These are phyloP conservation scores for Peromyscus melanophrys DNA, from an alignment of 2,797 vertebrate species.

Conservation along the genomic window DNA sequence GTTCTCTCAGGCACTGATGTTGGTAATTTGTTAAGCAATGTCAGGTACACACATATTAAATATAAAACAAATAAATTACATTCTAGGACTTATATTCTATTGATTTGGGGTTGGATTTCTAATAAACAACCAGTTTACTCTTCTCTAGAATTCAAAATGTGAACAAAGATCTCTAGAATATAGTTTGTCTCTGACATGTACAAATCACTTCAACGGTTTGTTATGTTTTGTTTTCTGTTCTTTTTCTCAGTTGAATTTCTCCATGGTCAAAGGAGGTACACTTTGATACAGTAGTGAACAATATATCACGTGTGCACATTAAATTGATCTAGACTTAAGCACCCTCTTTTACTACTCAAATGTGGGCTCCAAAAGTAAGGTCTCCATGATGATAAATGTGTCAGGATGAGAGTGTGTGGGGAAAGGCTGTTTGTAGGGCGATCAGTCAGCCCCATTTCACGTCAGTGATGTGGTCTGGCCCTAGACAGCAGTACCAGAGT, in stretches of 20 bases:
- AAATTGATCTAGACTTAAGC: background rate
- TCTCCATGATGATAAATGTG: background rate
- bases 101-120: slow-evolving; percentile 50
- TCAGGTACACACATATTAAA: background rate
- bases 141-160: slow-evolving; percentile 25
- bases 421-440: background rate
- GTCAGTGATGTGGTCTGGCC: background rate
- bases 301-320: background rate
- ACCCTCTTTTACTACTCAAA: background rate
- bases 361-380: background rate
- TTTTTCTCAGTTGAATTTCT: background rate
- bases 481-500: background rate
- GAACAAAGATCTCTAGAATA: background rate
- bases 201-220: background rate
- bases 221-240: background rate
- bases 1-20: slow-evolving; percentile 12
- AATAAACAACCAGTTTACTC: slow-evolving; percentile 36
- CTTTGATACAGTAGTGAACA: background rate
- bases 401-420: background rate
- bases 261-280: background rate
- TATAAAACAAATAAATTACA: background rate
- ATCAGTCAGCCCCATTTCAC: background rate
- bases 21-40: slow-evolving; percentile 37
- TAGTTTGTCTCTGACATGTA: slow-evolving; percentile 8
- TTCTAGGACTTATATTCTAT: slow-evolving; percentile 10